Base-by-base conservation (phyloP, 2,113 vertebrate genomes). In the Hypanus sabinus region DNA sequence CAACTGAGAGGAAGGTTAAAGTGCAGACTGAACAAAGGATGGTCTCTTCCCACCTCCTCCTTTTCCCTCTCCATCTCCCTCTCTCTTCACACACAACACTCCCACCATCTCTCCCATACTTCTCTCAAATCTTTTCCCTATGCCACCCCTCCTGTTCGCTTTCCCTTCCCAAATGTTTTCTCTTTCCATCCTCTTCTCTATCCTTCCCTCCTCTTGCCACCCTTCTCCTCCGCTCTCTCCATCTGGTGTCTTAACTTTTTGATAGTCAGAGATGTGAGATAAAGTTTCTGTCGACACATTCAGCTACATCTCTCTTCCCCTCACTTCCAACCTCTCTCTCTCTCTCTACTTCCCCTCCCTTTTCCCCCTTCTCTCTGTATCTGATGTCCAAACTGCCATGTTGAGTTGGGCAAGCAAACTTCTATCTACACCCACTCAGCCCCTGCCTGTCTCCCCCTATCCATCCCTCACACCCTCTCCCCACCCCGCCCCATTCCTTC, bases 201-300 rank as follows among this genome's bases (percentile, higher is more conserved):
- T 94, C 92, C 95, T 95, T 94, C 95, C 95, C 95, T 18, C 68
- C 93, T 71, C 90, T 94, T 94, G 94, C 94, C 94, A 94, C 93
- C 80, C 46, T 60, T 24, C 0, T 12, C 16, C 76, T 3, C n/a
- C 30, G 9, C 88, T 65, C 88, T 14, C 65, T 30, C 88, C n/a
- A 46, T 46, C 46, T 46, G 46, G 0, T 46, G 46, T 46, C 46
- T 46, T 46, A 46, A 46, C 4, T 3, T 46, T 46, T 46, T 46
- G 46, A 46, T 46, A 46, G 4, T 46, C 46, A 46, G 46, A 46
- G 46, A 46, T 46, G 46, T 46, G 46, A 46, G 46, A 3, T 46
- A 46, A 46, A 46, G 46, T 46, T 46, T 46, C 46, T 46, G 4
- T 46, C 2, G 2, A 46, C 46, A 46, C 46, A 46, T 46, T 46